phyloP scores from a whole-genome alignment of 2,888 invertebrate genomes.

The Agrypnus murinus region DNA sequence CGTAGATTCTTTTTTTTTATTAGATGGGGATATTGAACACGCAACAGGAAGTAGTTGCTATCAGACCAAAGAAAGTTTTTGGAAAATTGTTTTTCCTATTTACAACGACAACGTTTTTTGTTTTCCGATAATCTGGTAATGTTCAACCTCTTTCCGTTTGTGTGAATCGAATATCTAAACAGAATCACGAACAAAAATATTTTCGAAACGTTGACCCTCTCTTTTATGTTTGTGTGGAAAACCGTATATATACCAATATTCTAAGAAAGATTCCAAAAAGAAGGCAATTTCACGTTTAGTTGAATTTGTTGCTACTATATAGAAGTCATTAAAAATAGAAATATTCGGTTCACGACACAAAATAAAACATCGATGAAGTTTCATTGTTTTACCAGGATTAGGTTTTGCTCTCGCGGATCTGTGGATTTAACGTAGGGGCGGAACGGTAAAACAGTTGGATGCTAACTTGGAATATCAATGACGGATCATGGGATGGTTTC shows the following conservation, averaged over 20 bases:
- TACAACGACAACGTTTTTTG: not conserved
- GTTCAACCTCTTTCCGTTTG: not conserved
- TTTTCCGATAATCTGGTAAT: not conserved
- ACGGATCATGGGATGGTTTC: slow-evolving; percentile 6
- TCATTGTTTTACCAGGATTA: slow-evolving; percentile 32
- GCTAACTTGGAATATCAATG: slow-evolving; percentile 25
- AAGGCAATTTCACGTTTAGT: slow-evolving; percentile 45
- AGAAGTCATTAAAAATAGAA: slow-evolving; percentile 45
- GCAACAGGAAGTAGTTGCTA: no score
- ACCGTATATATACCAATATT: slow-evolving; percentile 1
- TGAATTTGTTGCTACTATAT: slow-evolving; percentile 29
- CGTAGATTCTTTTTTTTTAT: no score
- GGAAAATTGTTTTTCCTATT: no score
- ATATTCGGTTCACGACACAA: slow-evolving; percentile 41
- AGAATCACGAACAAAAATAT: slow-evolving; percentile 30
- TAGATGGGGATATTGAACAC: no score
- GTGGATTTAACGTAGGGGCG: slow-evolving; percentile 21
- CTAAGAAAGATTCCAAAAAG: slow-evolving; percentile 24
- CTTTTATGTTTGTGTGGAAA: slow-evolving; percentile 22
- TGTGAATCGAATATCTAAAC: slow-evolving; percentile 36
- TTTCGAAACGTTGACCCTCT: slow-evolving; percentile 37
- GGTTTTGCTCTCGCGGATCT: slow-evolving; percentile 26
- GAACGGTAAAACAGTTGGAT: slow-evolving; percentile 13
- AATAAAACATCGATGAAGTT: slow-evolving; percentile 38
- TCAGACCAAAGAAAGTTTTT: no score